These are phyloP conservation scores for Spisula solida DNA, from an alignment of 2,888 invertebrate genomes.

Conservation along the genomic window DNA sequence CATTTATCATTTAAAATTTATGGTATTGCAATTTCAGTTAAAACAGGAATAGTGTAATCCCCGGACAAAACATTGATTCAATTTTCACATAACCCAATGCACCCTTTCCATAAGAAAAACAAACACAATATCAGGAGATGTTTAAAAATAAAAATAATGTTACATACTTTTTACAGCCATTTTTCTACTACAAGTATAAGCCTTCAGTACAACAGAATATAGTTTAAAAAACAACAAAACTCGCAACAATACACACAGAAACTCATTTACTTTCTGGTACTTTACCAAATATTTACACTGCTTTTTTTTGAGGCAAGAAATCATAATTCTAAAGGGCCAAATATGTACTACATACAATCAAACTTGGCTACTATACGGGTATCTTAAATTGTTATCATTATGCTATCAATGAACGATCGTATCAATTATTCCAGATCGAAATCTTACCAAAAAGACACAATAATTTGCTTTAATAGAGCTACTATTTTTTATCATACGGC, in stretches of 20 bases:
- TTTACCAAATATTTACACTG: neutral
- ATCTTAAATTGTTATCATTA: constrained; percentile 7
- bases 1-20: too few species aligned
- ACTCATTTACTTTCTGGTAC: neutral
- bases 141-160: neutral
- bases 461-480: constrained; percentile 37
- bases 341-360: constrained; percentile 21
- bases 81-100: too few species aligned
- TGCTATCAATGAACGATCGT: constrained; percentile 11
- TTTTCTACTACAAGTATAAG: neutral
- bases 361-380: neutral
- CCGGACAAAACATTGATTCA: too few species aligned
- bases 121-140: neutral
- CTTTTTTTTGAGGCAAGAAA: neutral
- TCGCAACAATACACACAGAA: neutral
- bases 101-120: neutral
- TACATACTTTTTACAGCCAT: constrained; percentile 20
- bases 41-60: too few species aligned
- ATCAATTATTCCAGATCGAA: neutral
- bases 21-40: too few species aligned
- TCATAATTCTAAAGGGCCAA: neutral
- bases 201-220: neutral
- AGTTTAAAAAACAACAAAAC: neutral
- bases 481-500: neutral
- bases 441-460: constrained; percentile 24